Percentiles rank a stretch among this genome's conserved stretches.
These are phyloP conservation scores for Pleuronectes platessa DNA, from an alignment of 2,113 vertebrate genomes.

Conservation along the genomic window DNA sequence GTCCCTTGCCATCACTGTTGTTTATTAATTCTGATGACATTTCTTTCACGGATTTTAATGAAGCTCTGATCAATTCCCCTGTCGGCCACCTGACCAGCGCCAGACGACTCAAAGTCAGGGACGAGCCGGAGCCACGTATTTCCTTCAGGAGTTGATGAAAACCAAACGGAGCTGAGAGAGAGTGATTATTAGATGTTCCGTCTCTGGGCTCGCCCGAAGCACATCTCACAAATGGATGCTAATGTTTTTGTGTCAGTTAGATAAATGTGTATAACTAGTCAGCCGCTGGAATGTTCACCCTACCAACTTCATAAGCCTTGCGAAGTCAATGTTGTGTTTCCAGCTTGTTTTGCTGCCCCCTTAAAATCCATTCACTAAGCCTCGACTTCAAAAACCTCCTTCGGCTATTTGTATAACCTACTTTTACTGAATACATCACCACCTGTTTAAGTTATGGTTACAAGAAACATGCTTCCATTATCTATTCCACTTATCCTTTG, in stretches of 20 bases:
- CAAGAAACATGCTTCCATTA: too few relatives aligned
- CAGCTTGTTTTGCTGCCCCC: background rate
- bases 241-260: background rate
- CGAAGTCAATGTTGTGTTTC: background rate
- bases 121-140: background rate
- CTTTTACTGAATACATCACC: too few relatives aligned
- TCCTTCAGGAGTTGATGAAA: slow-evolving; percentile 1
- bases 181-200: slow-evolving; percentile 20
- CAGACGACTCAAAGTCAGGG: background rate
- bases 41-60: background rate
- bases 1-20: too few relatives aligned
- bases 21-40: background rate
- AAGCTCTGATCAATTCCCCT: too few relatives aligned
- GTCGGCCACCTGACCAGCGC: background rate
- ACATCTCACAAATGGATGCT: background rate
- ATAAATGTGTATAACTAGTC: slow-evolving; percentile 6
- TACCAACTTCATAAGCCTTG: background rate
- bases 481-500: too few relatives aligned
- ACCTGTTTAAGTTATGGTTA: too few relatives aligned
- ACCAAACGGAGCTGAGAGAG: background rate
- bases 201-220: background rate
- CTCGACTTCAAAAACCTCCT: too few relatives aligned
- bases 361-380: background rate
- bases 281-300: background rate
- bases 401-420: too few relatives aligned